Evolutionary conservation across 2,113 vertebrate genomes (phyloP), one percentile per base, ranked within the genome.

Genomic region (Melozone crissalis): DNA sequence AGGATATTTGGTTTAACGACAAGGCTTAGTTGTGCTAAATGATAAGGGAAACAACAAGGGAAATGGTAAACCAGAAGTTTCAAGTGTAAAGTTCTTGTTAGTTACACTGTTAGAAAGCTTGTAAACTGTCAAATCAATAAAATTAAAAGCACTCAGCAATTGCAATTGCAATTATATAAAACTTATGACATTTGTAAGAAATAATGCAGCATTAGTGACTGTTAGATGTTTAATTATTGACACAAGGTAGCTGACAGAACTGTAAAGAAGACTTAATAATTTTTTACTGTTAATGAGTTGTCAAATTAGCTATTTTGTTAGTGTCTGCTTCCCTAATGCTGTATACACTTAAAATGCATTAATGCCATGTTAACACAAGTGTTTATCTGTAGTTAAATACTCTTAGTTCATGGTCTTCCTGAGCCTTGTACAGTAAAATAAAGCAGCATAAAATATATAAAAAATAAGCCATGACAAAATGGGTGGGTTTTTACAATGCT

Each of bases 41-140:
- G 49, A 59, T 80, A 51, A 51, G 23, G 49, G 49, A 15, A 51
- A 81, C 87, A 95, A 80, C 7, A 31, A 20, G 24, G 16, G 9
- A 69, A 84, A 44, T 37, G 27, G 22, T 73, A 91, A 93, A 86
- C 4, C 52, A 71, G 61, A 82, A 85, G 11, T 61, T 76, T 78
- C 47, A 83, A 62, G 28, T 15, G 31, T 30, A 44, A 92, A 65
- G 13, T 83, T 78, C 46, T 89, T 89, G 30, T 71, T 91, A 90
- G 54, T 84, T 63, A 49, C 33, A 67, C 7, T n/a, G 59, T 75
- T 82, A 92, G 55, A 86, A 78, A 47, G 44, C 54, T 49, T 13
- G 47, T 75, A 31, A 95, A 90, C 87, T 54, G 22, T 75, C 41
- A 94, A 90, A 89, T 73, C 47, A 55, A 37, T 79, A 93, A 85